phyloP scores from a whole-genome alignment of 2,797 vertebrate species.

The Coluber constrictor region DNA sequence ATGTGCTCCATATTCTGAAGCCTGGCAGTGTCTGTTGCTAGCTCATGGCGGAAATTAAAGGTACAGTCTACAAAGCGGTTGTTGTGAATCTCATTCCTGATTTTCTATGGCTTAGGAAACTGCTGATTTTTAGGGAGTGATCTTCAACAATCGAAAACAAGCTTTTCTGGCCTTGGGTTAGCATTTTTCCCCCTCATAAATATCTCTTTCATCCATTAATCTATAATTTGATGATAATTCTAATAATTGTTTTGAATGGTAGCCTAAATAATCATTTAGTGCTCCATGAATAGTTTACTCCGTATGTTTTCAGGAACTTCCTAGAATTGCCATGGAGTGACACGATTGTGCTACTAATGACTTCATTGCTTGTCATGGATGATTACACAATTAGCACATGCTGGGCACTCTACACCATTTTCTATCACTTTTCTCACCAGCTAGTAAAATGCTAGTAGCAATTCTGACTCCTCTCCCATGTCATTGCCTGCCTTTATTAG shows the following conservation, averaged over 20 bases:
- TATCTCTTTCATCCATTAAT: background rate
- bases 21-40: conserved; percentile 37
- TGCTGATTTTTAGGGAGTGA: conserved; percentile 38
- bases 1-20: conserved; percentile 26
- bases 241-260: background rate
- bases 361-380: background rate
- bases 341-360: background rate
- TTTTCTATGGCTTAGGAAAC: conserved; percentile 7
- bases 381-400: background rate
- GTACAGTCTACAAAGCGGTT: background rate
- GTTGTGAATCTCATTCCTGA: background rate
- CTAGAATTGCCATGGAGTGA: background rate
- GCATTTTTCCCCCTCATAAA: background rate
- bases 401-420: background rate
- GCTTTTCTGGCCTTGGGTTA: conserved; percentile 2
- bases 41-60: conserved; percentile 46
- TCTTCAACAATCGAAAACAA: background rate
- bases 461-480: background rate
- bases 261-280: background rate
- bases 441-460: background rate
- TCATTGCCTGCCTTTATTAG: background rate
- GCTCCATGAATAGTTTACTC: background rate
- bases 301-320: background rate
- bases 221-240: background rate
- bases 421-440: background rate